Conservation (phyloP, 2,797 vertebrate species). For the Novumbra hubbsi region DNA sequence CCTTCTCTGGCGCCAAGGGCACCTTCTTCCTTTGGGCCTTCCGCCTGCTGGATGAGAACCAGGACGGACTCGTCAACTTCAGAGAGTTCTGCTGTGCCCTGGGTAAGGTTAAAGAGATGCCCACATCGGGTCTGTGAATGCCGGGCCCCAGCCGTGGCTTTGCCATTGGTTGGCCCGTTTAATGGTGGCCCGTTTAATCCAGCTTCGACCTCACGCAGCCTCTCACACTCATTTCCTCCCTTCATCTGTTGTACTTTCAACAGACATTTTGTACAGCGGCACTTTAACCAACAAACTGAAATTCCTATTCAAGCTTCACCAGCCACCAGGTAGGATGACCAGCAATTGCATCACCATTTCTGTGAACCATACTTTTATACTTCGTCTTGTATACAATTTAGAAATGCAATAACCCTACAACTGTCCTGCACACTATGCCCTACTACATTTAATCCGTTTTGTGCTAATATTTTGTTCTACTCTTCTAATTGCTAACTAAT, state of each 20-base stretch:
- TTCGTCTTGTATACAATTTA: neutral
- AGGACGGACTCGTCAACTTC: conserved; percentile 90
- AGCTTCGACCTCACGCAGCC: neutral
- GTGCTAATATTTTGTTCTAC: neutral
- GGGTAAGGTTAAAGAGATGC: conserved; percentile 67
- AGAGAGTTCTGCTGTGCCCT: conserved; percentile 88
- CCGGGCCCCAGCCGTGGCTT: conserved; percentile 8
- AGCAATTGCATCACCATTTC: neutral
- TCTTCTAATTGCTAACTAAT: neutral
- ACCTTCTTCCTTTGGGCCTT: conserved; percentile 87
- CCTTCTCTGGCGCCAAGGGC: conserved; percentile 79
- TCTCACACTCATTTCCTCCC: neutral
- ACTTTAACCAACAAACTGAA: conserved; percentile 96
- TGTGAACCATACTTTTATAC: neutral
- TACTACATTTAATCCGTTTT: neutral
- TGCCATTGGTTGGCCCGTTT: too few relatives aligned
- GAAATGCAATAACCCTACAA: neutral
- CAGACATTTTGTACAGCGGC: conserved; percentile 89
- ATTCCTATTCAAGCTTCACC: conserved; percentile 94
- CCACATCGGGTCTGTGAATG: neutral
- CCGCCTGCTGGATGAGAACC: conserved; percentile 86
- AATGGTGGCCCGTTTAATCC: neutral
- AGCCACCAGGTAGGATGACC: conserved; percentile 82
- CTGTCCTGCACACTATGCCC: neutral
- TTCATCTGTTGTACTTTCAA: neutral